A percentile compares a stretch with the other conserved stretches of the same genome.
Evolutionary conservation across 1,140 invertebrate species (phyloP).

Genomic region (Lepeophtheirus salmonis): DNA sequence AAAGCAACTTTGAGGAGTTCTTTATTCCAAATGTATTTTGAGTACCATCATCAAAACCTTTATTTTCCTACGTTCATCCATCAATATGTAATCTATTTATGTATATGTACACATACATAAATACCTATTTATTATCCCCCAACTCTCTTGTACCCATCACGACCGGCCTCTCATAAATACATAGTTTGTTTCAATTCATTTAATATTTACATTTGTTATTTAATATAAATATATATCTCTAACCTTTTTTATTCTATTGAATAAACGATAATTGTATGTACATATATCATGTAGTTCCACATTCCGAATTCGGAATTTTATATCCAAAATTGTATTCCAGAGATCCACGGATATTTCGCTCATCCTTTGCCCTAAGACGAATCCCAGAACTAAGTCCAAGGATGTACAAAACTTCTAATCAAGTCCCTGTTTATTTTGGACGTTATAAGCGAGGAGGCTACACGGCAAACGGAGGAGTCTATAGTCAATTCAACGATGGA

Average conservation of each 20-base stretch:
- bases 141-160: too few species aligned
- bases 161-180: too few species aligned
- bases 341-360: neutral
- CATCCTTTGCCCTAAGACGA: neutral
- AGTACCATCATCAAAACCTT: too few species aligned
- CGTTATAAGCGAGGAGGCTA: neutral
- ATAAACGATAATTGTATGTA: neutral
- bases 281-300: too few species aligned
- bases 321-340: neutral
- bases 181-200: neutral
- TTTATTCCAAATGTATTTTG: too few species aligned
- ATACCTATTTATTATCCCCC: too few species aligned
- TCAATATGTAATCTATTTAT: too few species aligned
- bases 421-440: neutral
- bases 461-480: neutral
- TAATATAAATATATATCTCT: neutral
- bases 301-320: neutral
- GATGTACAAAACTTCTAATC: neutral
- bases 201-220: neutral
- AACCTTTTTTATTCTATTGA: neutral
- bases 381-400: neutral
- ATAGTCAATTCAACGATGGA: too few species aligned
- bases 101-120: too few species aligned
- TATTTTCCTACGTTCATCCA: neutral
- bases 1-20: too few species aligned